Evolutionary conservation across 1,140 invertebrate genomes (phyloP).

Genomic region (Latrodectus geometricus): DNA sequence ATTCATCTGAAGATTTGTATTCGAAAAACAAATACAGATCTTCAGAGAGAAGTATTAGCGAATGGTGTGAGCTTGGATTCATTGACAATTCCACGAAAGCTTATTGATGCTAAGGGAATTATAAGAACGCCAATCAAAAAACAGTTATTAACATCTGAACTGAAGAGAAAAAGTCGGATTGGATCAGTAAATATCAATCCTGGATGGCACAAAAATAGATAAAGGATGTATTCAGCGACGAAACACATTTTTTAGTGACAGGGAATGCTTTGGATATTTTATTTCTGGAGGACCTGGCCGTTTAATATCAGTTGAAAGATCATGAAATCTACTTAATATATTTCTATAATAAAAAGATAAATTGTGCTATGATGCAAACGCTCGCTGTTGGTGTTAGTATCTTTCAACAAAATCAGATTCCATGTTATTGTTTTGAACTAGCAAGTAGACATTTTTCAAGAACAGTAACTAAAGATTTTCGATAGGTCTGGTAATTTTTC

Average conservation of each 20-base stretch:
- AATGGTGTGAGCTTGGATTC: neutral
- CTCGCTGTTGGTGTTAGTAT: neutral
- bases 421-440: neutral
- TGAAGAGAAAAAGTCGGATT: neutral
- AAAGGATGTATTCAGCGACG: neutral
- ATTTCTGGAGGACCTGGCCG: neutral
- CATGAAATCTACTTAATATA: neutral
- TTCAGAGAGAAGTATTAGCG: slow-evolving; percentile 2
- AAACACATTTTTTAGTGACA: neutral
- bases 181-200: neutral
- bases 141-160: neutral
- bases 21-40: slow-evolving; percentile 8
- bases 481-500: neutral
- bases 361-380: neutral
- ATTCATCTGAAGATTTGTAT: too few species aligned
- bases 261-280: slow-evolving; percentile 12
- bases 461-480: neutral
- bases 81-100: neutral
- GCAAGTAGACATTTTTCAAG: neutral
- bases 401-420: neutral
- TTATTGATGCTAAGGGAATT: neutral
- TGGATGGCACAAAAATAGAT: neutral
- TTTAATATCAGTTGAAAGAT: neutral
- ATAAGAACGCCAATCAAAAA: neutral
- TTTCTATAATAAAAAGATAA: slow-evolving; percentile 9